phyloP scores from a whole-genome alignment of 1,140 invertebrate genomes.

The Ostrea denselamellosa region DNA sequence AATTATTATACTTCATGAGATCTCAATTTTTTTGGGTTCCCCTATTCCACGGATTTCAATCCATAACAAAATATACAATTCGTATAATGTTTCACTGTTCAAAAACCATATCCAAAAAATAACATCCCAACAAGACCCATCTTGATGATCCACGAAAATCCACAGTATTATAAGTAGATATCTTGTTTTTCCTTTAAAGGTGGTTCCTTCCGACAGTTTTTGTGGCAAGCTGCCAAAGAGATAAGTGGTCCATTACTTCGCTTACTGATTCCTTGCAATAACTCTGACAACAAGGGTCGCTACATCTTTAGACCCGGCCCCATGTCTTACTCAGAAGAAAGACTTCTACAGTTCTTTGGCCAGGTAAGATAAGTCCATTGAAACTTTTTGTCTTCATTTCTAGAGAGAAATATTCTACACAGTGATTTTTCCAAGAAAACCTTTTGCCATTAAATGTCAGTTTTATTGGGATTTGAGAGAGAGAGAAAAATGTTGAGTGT shows the following conservation, averaged over 20 bases:
- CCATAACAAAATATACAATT: no score
- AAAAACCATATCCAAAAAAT: background rate
- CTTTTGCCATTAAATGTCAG: background rate
- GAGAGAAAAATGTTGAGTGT: background rate
- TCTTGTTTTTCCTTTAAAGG: conserved; percentile 64
- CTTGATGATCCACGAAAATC: no score
- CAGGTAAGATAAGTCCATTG: conserved; percentile 67
- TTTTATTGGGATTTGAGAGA: background rate
- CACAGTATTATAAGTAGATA: no score
- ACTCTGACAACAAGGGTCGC: conserved; percentile 71
- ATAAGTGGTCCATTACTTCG: conserved; percentile 69
- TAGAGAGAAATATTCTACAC: background rate
- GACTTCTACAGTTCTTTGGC: conserved; percentile 77
- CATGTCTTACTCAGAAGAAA: conserved; percentile 77
- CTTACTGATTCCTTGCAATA: conserved; percentile 74
- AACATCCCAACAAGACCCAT: background rate
- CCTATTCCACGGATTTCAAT: no score
- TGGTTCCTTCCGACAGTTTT: conserved; percentile 79
- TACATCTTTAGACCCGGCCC: conserved; percentile 75
- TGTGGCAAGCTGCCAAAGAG: conserved; percentile 77
- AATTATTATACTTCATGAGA: no score
- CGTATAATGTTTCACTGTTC: no score
- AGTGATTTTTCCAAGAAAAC: background rate
- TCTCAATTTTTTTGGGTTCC: no score
- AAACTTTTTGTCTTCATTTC: background rate